Base-by-base conservation (phyloP, 2,888 invertebrate genomes). In the Andrena flavipes region DNA sequence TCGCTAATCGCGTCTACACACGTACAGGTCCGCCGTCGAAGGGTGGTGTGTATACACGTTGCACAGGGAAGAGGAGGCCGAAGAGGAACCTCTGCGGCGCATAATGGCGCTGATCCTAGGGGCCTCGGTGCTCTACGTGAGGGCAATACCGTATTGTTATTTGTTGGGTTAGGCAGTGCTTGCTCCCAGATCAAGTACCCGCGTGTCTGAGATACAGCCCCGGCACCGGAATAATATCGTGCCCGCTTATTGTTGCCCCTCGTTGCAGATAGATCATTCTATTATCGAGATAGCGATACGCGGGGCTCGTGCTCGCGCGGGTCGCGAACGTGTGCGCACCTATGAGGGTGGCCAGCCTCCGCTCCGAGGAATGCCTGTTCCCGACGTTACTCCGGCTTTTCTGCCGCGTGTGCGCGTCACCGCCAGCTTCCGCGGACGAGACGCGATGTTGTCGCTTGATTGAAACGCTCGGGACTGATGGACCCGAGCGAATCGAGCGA, bases 101-200 rank as follows among this genome's bases (percentile, higher is more conserved):
- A 88, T 90, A 90, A 91, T 90, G 91, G 88, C 85, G 82, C 82
- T 87, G 90, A 91, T 90, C 87, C 84, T 83, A 81, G 81, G 84
- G 42, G 42, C 42, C 81, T 81, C 84, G 85, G 86, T 86, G 83
- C 86, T 88, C 64, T 90, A 91, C 91, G 90, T 89, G 92, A 91
- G 88, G 89, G 88, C 89, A 91, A 91, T 91, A 87, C 88, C 84
- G 88, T 91, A 92, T 92, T 90, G 90, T 92, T 91, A 90, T 91
- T 92, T 92, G 90, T 91, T 91, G 86, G 88, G 88, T 91, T 91
- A 90, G 87, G 87, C 88, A 88, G 82, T 83, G 84, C 80, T 84
- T 88, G 87, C 89, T 89, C 81, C 89, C 87, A 90, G 90, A 90
- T 91, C 90, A 88, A 89, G 87, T 90, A 87, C 88, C 83, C 81